These are phyloP conservation scores for Sphecodes monilicornis DNA, from an alignment of 2,888 invertebrate genomes.

Conservation along the genomic window DNA sequence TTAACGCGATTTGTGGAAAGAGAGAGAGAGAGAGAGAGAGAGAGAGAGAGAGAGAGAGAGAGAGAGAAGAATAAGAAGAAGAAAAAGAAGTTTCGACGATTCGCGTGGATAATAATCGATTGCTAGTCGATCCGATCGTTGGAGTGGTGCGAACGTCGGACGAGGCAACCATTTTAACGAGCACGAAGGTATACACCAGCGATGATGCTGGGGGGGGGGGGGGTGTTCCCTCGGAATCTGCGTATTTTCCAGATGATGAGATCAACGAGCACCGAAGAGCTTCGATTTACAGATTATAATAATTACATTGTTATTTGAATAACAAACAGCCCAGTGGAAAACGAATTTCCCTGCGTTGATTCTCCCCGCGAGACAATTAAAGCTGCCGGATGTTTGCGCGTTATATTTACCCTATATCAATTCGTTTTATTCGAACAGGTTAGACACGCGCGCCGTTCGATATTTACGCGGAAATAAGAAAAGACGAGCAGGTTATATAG, in stretches of 20 bases:
- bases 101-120: neutral
- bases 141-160: neutral
- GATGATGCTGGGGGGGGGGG: neutral
- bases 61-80: too few species aligned
- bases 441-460: neutral
- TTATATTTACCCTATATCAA: neutral
- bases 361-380: neutral
- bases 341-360: neutral
- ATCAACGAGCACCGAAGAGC: neutral
- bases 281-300: neutral
- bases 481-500: neutral
- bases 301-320: neutral
- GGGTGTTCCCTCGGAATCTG: neutral
- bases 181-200: neutral
- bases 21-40: neutral
- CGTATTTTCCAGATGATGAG: conserved; percentile 1
- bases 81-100: neutral
- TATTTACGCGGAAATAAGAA: neutral
- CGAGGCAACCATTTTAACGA: neutral
- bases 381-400: neutral
- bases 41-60: neutral
- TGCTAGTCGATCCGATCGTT: neutral
- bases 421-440: neutral
- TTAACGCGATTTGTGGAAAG: neutral
- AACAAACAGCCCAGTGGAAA: neutral